Evolutionary conservation across 2,888 invertebrate genomes (phyloP).

Genomic region (Carabus problematicus): DNA sequence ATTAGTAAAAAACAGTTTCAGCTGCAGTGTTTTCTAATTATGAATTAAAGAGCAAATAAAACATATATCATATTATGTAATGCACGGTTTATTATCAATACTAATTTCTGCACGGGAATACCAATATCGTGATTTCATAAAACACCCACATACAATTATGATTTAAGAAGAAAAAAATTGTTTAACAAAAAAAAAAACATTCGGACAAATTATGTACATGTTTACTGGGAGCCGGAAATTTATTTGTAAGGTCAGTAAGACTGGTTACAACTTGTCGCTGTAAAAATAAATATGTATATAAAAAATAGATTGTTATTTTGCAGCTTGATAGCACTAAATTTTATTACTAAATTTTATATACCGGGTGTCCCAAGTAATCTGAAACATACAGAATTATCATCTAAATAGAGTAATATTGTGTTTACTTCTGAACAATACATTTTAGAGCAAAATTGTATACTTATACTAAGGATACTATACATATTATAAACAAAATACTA

Average conservation of each 20-base stretch:
- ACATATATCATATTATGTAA: neutral
- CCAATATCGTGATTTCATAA: constrained; percentile 26
- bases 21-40: neutral
- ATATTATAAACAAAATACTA: neutral
- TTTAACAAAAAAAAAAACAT: constrained; percentile 7
- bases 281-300: neutral
- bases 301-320: too few species aligned
- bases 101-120: constrained; percentile 11
- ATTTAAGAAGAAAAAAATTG: constrained; percentile 9
- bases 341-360: too few species aligned
- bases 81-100: neutral
- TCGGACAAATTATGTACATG: constrained; percentile 24
- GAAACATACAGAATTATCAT: too few species aligned
- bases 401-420: too few species aligned
- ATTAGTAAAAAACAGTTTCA: constrained; percentile 5
- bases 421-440: too few species aligned
- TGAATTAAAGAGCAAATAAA: constrained; percentile 3
- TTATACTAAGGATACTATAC: too few species aligned
- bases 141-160: constrained; percentile 26
- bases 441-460: neutral
- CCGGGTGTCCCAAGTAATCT: neutral
- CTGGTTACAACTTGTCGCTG: neutral
- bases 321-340: too few species aligned
- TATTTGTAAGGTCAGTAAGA: neutral
- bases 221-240: constrained; percentile 14